These are phyloP conservation scores for Chouioia cunea DNA, from an alignment of 2,888 invertebrate genomes.

Conservation along the genomic window DNA sequence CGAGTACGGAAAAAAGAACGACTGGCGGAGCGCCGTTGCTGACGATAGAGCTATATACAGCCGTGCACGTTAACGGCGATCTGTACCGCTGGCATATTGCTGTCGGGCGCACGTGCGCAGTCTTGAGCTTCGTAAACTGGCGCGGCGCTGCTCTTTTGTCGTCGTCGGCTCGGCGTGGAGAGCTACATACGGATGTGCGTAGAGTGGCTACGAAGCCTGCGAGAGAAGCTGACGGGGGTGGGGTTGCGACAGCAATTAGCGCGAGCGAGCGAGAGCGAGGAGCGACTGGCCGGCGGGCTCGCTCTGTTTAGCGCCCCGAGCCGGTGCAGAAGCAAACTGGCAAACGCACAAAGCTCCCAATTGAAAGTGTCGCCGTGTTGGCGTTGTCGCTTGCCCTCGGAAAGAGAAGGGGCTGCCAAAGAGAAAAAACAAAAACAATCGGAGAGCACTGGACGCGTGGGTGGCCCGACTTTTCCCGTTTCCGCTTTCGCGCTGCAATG, in stretches of 20 bases:
- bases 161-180: too few relatives aligned
- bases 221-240: not conserved
- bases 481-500: slow-evolving; percentile 56
- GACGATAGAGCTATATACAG: too few relatives aligned
- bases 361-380: slow-evolving; percentile 36
- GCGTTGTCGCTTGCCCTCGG: too few relatives aligned
- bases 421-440: slow-evolving; percentile 16
- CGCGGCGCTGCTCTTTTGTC: too few relatives aligned
- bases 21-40: too few relatives aligned
- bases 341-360: not conserved
- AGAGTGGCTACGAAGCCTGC: not conserved
- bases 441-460: not conserved
- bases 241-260: not conserved
- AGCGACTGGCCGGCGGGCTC: not conserved
- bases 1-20: too few relatives aligned
- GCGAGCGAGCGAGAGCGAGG: not conserved
- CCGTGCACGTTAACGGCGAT: too few relatives aligned
- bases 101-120: too few relatives aligned
- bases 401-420: not conserved
- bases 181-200: too few relatives aligned
- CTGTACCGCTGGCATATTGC: too few relatives aligned
- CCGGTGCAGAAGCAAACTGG: not conserved
- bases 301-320: not conserved
- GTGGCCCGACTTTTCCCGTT: slow-evolving; percentile 57
- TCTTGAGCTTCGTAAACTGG: too few relatives aligned